Conservation (phyloP, 2,797 vertebrate genomes). For the Microtus californicus region DNA sequence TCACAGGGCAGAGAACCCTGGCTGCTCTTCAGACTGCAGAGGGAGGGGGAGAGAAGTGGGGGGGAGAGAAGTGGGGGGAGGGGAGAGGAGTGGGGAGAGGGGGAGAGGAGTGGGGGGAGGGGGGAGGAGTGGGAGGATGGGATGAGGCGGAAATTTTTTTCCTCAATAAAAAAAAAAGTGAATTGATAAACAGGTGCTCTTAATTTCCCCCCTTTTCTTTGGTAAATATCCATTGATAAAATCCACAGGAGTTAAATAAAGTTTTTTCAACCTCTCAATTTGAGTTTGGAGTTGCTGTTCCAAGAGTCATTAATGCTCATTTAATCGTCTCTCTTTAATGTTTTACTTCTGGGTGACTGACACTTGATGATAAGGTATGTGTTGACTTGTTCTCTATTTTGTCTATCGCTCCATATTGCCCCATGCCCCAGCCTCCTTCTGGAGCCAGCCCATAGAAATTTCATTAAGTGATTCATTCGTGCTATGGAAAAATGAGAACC, state of each 20-base stretch:
- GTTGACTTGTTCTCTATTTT: neutral
- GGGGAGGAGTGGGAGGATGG: too few relatives aligned
- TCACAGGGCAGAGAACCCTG: too few relatives aligned
- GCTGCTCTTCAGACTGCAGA: too few relatives aligned
- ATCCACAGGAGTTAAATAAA: neutral
- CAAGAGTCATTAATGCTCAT: neutral
- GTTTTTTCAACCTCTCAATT: neutral
- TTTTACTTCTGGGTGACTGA: neutral
- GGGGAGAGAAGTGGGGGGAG: too few relatives aligned
- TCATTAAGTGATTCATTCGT: neutral
- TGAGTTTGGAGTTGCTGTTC: neutral
- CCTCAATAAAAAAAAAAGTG: too few relatives aligned
- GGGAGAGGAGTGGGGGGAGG: too few relatives aligned
- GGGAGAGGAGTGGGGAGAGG: too few relatives aligned
- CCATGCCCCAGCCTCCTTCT: fast-evolving
- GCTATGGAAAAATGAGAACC: neutral
- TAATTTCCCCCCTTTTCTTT: neutral
- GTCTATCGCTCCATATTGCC: neutral
- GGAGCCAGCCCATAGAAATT: neutral
- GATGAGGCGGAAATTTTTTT: too few relatives aligned
- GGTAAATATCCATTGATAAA: neutral
- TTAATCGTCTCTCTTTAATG: neutral
- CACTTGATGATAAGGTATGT: neutral
- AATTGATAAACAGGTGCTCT: neutral
- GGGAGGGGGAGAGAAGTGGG: too few relatives aligned